Base-by-base conservation (phyloP, 2,888 invertebrate genomes). In the Saturnia pavonia region DNA sequence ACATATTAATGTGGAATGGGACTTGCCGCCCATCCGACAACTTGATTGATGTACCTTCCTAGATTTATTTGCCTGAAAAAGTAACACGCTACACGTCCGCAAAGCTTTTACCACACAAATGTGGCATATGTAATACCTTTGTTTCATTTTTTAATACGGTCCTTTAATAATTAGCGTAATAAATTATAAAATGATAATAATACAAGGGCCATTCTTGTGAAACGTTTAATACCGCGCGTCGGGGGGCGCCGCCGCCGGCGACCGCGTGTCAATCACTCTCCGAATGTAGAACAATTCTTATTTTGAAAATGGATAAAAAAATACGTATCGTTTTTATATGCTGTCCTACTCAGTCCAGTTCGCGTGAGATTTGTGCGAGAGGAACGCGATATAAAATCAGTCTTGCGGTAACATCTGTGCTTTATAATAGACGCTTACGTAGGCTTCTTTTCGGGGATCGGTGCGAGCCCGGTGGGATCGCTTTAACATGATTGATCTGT, bases 401-500 rank as follows among this genome's bases (percentile, higher is more conserved):
- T 89, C 88, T 90, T 89, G 88, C 86, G 90, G 92, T 85, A 92
- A 92, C 93, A 93, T 93, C 92, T 94, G 93, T 90, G 91, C 90
- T 88, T 89, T 91, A 89, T 92, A 92, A 94, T 92, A 92, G 92
- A 92, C 88, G 91, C 92, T 93, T 92, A 92, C 91, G 91, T 91
- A 91, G 93, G 88, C 91, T 92, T 92, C 94, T 93, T 94, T 92
- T 91, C 92, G 92, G 89, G 91, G 91, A 91, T 91, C 88, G 82
- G 83, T 81, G 83, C 86, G 89, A 88, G 89, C 91, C 91, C 92
- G 91, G 92, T 90, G 92, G 94, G 93, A 92, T 92, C 91, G 88
- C 90, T 92, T 91, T 89, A 91, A 91, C 91, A 93, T 94, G 94
- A 94, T 94, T 94, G 94, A 94, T 94, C 93, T 93, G 94, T 94